phyloP scores from a whole-genome alignment of 2,113 vertebrate genomes.

The Puntigrus tetrazona region DNA sequence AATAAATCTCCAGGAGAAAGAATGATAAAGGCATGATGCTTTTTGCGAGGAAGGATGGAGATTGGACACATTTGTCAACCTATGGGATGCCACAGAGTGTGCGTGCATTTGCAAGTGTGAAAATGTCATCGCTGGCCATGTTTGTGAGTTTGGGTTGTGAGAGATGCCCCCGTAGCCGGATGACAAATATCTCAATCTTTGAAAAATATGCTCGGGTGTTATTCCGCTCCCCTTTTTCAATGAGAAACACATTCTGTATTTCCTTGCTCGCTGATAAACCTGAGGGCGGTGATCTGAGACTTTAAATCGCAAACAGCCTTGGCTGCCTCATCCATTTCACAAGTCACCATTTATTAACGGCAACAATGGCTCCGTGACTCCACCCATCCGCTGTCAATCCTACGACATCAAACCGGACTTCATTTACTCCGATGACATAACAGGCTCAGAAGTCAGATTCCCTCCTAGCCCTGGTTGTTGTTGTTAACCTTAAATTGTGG shows the following conservation, averaged over 20 bases:
- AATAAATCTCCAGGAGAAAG: slow-evolving; percentile 28
- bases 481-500: slow-evolving; percentile 23
- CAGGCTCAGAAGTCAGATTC: neutral
- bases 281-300: slow-evolving; percentile 21
- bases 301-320: neutral
- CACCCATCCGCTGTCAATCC: slow-evolving; percentile 35
- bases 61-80: slow-evolving; percentile 46
- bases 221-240: slow-evolving; percentile 15
- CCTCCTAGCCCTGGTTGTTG: neutral
- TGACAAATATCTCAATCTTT: slow-evolving; percentile 46
- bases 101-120: slow-evolving; percentile 22
- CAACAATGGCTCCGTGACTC: neutral
- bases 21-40: slow-evolving; percentile 35
- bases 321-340: slow-evolving; percentile 9
- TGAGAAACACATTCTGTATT: slow-evolving; percentile 17
- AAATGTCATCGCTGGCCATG: slow-evolving; percentile 11
- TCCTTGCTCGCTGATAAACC: slow-evolving; percentile 13
- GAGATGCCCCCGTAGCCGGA: slow-evolving; percentile 18
- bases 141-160: slow-evolving; percentile 20
- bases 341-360: neutral
- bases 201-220: slow-evolving; percentile 18
- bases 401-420: slow-evolving; percentile 34
- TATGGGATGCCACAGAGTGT: slow-evolving; percentile 10
- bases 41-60: slow-evolving; percentile 18
- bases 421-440: neutral